Evolutionary conservation across 2,113 vertebrate genomes (phyloP).

Genomic region (Melanerpes formicivorus): DNA sequence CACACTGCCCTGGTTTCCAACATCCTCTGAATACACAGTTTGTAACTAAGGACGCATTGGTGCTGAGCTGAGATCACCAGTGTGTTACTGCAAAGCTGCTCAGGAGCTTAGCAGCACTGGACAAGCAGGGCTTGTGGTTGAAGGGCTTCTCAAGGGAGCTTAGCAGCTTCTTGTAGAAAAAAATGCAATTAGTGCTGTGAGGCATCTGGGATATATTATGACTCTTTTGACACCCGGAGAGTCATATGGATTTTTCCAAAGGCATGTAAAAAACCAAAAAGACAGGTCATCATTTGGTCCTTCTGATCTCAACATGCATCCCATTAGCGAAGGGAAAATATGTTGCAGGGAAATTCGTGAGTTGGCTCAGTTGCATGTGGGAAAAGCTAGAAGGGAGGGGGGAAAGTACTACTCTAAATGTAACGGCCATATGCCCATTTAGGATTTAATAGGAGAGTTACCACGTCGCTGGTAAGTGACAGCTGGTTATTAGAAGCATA

Average conservation of each 20-base stretch:
- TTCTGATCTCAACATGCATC: conserved; percentile 54
- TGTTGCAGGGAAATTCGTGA: conserved; percentile 18
- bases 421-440: conserved; percentile 50
- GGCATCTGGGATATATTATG: conserved; percentile 41
- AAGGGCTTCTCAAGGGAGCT: background rate
- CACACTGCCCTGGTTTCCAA: fast-evolving
- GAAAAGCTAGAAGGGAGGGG: background rate
- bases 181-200: background rate
- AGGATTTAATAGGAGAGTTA: conserved; percentile 54
- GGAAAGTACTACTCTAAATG: background rate
- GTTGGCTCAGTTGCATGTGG: conserved; percentile 31
- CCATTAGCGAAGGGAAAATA: background rate
- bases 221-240: background rate
- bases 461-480: conserved; percentile 51
- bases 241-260: conserved; percentile 39
- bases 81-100: background rate
- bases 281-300: conserved; percentile 30
- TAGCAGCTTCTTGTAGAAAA: background rate
- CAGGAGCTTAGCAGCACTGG: background rate
- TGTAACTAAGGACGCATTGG: background rate
- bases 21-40: background rate
- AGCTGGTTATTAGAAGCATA: conserved; percentile 64
- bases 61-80: background rate
- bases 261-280: background rate
- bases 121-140: background rate